These are phyloP conservation scores for Boulengerochromis microlepis DNA, from an alignment of 2,113 vertebrate genomes.

Conservation along the genomic window DNA sequence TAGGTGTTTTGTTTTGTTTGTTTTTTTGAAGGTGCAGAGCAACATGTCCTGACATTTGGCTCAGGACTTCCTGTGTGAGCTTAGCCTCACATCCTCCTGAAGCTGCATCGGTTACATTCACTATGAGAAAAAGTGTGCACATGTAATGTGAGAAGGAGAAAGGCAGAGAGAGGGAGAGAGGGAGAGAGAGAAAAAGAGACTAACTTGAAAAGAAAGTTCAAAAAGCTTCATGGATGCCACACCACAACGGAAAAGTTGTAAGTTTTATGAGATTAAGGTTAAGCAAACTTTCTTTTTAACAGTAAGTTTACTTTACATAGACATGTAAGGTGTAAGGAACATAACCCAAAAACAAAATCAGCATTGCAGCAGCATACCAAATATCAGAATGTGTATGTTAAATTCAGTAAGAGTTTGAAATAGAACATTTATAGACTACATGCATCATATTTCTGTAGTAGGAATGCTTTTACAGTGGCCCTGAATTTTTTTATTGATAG, in stretches of 20 bases:
- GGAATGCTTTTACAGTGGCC: background rate
- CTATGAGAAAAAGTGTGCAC: background rate
- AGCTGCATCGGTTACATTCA: background rate
- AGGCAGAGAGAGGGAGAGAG: background rate
- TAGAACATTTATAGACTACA: background rate
- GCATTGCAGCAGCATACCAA: background rate
- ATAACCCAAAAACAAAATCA: background rate
- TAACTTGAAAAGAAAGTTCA: background rate
- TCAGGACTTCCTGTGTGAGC: slow-evolving; percentile 51
- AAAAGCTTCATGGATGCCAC: background rate
- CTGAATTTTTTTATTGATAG: background rate
- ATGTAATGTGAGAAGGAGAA: background rate
- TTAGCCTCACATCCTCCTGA: slow-evolving; percentile 11
- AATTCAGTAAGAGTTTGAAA: background rate
- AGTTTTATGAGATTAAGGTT: background rate
- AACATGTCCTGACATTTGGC: slow-evolving; percentile 39
- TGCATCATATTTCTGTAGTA: background rate
- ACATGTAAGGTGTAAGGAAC: background rate
- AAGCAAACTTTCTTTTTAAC: background rate
- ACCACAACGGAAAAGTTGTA: slow-evolving; percentile 9
- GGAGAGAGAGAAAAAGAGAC: background rate
- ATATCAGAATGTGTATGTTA: background rate
- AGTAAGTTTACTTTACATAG: background rate
- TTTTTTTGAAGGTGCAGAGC: background rate
- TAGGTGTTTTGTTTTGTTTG: background rate